These are phyloP conservation scores for Scaptodrosophila lebanonensis DNA, from an alignment of 1,140 invertebrate species.

Conservation along the genomic window DNA sequence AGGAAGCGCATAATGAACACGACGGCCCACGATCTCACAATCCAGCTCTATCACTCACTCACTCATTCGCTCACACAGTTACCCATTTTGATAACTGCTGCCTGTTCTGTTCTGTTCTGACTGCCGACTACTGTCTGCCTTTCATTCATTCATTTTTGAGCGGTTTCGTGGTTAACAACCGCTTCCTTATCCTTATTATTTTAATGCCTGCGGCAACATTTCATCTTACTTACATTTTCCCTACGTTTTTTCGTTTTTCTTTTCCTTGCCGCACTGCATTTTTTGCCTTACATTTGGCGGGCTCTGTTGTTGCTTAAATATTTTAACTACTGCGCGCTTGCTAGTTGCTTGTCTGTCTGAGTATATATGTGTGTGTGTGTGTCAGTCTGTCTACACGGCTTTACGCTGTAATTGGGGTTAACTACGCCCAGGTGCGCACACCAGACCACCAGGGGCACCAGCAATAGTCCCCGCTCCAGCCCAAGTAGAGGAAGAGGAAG, in stretches of 20 bases:
- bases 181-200: slow-evolving; percentile 75
- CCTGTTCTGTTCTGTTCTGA: neutral
- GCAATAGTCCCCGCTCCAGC: neutral
- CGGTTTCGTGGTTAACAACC: slow-evolving; percentile 73
- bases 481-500: slow-evolving; percentile 27
- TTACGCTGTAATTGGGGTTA: slow-evolving; percentile 70
- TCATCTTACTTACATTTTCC: slow-evolving; percentile 71
- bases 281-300: slow-evolving; percentile 9
- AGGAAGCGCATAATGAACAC: slow-evolving; percentile 74
- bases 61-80: slow-evolving; percentile 21
- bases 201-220: slow-evolving; percentile 72
- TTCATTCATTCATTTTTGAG: slow-evolving; percentile 69
- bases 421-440: slow-evolving; percentile 51
- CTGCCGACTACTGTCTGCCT: slow-evolving; percentile 11
- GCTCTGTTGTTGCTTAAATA: slow-evolving; percentile 58
- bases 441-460: slow-evolving; percentile 1
- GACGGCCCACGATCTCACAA: slow-evolving; percentile 43
- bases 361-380: slow-evolving; percentile 44
- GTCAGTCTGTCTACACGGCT: no score
- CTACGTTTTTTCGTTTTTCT: slow-evolving; percentile 10
- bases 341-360: slow-evolving; percentile 35
- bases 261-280: neutral
- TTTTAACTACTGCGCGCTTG: slow-evolving; percentile 55
- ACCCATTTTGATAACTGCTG: no score
- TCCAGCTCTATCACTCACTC: slow-evolving; percentile 37